Conservation (phyloP, 2,113 vertebrate species). For the Pluvianellus socialis region DNA sequence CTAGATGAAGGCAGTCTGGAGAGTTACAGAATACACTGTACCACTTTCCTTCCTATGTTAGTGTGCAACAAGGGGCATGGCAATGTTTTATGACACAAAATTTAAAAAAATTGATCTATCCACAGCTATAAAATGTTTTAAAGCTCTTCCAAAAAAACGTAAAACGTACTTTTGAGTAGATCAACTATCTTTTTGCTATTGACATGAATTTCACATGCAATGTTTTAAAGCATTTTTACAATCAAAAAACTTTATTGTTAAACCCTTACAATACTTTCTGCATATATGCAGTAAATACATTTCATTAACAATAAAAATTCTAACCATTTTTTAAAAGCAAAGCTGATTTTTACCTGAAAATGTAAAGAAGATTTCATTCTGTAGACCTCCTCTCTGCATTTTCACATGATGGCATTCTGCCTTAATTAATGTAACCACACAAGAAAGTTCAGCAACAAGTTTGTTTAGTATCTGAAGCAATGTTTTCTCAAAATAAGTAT, state of each 20-base stretch:
- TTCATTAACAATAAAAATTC: neutral
- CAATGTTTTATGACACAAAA: neutral
- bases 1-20: neutral
- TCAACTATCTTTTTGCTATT: neutral
- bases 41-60: neutral
- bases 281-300: neutral
- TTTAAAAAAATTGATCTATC: neutral
- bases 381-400: slow-evolving; percentile 66
- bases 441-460: slow-evolving; percentile 51
- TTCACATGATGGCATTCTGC: slow-evolving; percentile 66
- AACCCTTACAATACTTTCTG: neutral
- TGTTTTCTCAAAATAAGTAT: slow-evolving; percentile 56
- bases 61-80: neutral
- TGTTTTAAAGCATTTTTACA: neutral
- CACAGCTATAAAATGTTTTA: neutral
- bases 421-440: slow-evolving; percentile 50
- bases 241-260: neutral
- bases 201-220: neutral
- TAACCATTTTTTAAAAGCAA: neutral
- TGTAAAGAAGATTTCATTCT: slow-evolving; percentile 70
- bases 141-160: neutral
- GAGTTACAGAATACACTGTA: neutral
- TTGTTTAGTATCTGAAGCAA: slow-evolving; percentile 56
- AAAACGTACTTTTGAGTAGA: neutral
- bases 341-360: slow-evolving; percentile 60